Evolutionary conservation across 2,797 vertebrate species (phyloP), one percentile per base, ranked within the genome.

Genomic region (Gorsachius magnificus): DNA sequence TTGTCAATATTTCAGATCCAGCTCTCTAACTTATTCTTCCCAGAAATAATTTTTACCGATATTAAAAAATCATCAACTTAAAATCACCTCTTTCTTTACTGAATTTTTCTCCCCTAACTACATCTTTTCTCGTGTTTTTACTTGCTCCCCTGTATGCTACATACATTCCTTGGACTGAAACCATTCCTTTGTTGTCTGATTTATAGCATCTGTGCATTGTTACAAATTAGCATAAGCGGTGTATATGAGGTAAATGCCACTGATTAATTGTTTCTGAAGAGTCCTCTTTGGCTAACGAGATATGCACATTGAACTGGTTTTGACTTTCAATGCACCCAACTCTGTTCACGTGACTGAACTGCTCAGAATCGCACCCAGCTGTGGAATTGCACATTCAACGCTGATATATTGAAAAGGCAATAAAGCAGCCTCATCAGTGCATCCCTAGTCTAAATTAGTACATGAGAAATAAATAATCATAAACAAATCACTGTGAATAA

Each of bases 401-500:
- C 46, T 48, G 31, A 50, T 76, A 18, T 36, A 54, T 10, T 83
- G 77, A 90, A 94, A 91, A 93, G 85, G 75, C 46, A 89, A 74
- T 64, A 83, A 79, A 81, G 31, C 69, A 88, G 61, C 38, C 54
- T 86, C 15, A 2, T 57, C 35, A 61, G 16, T 82, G 58, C 63
- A 64, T 71, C 58, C 64, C 65, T 63, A 26, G 21, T 80, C 70
- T 84, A 90, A 89, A 87, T 91, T 48, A 84, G 68, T 57, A 60
- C 16, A 41, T 13, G 33, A 61, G 46, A 88, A 95, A 72, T 64
- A 93, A 77, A 74, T 28, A 4, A 2, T 74, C 54, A 57, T 85
- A 70, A 97, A 89, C 38, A 79, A 89, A 88, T 84, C 5, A 3
- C 53, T 86, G 41, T 77, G 84, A 91, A 94, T 93, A 93, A 88